Evolutionary conservation across 2,113 vertebrate species (phyloP).

Genomic region (Oreocharis arfaki): DNA sequence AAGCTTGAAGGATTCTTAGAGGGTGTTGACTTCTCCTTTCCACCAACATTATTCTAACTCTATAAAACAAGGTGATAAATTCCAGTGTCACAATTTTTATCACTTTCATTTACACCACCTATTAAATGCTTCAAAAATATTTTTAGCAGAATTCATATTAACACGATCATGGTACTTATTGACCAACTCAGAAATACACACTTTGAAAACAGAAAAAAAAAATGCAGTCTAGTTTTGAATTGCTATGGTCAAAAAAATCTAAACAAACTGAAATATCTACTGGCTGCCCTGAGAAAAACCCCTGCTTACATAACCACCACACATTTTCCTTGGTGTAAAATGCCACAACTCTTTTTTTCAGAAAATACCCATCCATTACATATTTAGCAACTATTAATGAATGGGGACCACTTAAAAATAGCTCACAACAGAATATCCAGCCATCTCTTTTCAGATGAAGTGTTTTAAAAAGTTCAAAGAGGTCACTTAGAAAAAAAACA

Average conservation of each 20-base stretch:
- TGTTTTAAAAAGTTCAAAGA: neutral
- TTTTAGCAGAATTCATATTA: neutral
- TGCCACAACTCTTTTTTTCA: neutral
- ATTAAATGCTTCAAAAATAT: neutral
- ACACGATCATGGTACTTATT: neutral
- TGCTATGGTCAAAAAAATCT: neutral
- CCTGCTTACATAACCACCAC: neutral
- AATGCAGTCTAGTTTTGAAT: neutral
- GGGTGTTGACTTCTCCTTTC: conserved; percentile 39
- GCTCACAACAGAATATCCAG: neutral
- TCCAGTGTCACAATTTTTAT: neutral
- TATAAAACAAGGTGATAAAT: conserved; percentile 43
- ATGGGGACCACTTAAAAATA: neutral
- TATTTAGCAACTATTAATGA: neutral
- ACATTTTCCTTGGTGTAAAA: neutral
- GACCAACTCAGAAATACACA: neutral
- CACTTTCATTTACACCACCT: neutral
- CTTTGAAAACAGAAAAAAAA: neutral
- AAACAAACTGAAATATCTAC: neutral
- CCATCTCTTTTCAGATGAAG: neutral
- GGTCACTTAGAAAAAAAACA: neutral
- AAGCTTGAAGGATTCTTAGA: conserved; percentile 27
- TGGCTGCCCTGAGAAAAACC: neutral
- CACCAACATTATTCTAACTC: conserved; percentile 27
- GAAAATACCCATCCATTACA: neutral